phyloP scores from a whole-genome alignment of 2,888 invertebrate species.

The Polyommatus iphigenia region DNA sequence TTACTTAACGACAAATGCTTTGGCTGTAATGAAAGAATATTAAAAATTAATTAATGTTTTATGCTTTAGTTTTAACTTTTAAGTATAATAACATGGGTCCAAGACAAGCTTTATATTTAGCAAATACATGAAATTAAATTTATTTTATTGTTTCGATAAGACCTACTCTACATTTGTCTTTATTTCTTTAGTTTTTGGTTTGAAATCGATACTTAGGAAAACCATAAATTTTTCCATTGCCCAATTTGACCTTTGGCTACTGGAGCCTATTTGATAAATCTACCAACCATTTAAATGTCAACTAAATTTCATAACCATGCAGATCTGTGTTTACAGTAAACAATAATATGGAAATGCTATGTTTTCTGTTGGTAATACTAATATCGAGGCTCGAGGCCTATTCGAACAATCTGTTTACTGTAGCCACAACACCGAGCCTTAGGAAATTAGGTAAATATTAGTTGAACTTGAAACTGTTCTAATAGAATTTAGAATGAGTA shows the following conservation, averaged over 20 bases:
- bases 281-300: constrained; percentile 10
- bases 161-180: too few relatives aligned
- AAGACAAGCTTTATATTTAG: too few relatives aligned
- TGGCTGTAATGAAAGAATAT: not conserved
- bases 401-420: constrained; percentile 10
- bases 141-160: too few relatives aligned
- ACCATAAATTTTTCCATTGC: not conserved
- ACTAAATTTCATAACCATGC: constrained; percentile 27
- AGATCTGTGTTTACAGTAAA: constrained; percentile 24
- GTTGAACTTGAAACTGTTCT: not conserved
- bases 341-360: not conserved
- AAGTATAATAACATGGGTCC: too few relatives aligned
- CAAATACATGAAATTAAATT: too few relatives aligned
- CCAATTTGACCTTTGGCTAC: not conserved
- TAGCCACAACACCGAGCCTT: constrained; percentile 5
- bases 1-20: not conserved
- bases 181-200: not conserved
- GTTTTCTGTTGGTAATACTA: not conserved
- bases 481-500: too few relatives aligned
- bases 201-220: not conserved
- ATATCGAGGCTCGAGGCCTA: not conserved
- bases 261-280: too few relatives aligned
- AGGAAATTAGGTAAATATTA: not conserved
- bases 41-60: too few relatives aligned
- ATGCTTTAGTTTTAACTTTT: too few relatives aligned